Conservation (phyloP, 2,113 vertebrate species). For the Dasyornis broadbenti region DNA sequence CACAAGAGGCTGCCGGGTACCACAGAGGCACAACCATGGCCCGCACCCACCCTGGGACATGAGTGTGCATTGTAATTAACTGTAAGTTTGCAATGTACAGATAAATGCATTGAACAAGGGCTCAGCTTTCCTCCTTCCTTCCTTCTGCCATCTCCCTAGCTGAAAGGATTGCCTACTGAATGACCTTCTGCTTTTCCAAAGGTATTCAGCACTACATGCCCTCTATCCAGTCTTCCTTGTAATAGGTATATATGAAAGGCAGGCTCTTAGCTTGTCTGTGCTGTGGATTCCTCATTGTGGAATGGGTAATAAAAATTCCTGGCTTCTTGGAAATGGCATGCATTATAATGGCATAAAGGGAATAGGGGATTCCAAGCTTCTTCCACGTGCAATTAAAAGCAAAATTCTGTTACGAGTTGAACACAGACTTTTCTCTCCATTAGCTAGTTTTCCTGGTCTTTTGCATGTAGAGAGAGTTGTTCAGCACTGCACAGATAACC, state of each 20-base stretch:
- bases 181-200: neutral
- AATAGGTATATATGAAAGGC: neutral
- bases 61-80: neutral
- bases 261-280: neutral
- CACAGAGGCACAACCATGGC: accelerated
- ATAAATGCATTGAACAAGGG: neutral
- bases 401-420: neutral
- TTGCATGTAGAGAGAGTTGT: neutral
- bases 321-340: neutral
- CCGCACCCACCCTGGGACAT: neutral
- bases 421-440: neutral
- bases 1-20: neutral
- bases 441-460: neutral
- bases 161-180: neutral
- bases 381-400: neutral
- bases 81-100: neutral
- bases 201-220: neutral
- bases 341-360: neutral
- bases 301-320: neutral
- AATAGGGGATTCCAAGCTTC: neutral
- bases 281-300: neutral
- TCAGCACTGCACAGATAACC: neutral
- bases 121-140: neutral
- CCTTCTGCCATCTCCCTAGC: neutral
- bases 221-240: neutral